phyloP scores from a whole-genome alignment of 2,113 vertebrate species.

The Microcebus tavaratra region DNA sequence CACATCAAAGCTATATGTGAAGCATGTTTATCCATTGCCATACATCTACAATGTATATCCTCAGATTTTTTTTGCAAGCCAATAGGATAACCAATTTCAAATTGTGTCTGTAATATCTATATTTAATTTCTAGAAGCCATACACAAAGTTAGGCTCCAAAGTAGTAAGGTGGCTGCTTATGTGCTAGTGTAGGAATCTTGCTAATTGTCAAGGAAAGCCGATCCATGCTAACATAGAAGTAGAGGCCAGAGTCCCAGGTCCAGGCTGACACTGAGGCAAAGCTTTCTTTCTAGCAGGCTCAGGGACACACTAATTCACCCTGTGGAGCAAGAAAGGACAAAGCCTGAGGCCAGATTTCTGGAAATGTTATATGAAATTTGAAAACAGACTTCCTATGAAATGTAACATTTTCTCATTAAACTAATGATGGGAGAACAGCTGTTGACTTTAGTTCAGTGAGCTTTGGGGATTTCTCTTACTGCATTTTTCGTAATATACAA shows the following conservation, averaged over 20 bases:
- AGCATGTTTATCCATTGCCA: not conserved
- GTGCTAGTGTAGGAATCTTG: not conserved
- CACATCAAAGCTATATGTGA: not conserved
- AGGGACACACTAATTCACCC: not conserved
- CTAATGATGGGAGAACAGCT: slow-evolving; percentile 70
- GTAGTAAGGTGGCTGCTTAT: not conserved
- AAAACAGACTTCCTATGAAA: slow-evolving; percentile 69
- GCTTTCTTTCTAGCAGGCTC: not conserved
- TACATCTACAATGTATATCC: not conserved
- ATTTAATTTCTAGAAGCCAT: not conserved
- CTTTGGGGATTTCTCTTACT: not conserved
- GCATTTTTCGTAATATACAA: slow-evolving; percentile 43
- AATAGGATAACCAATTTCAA: not conserved
- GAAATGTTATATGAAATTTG: slow-evolving; percentile 59
- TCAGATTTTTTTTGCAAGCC: not conserved
- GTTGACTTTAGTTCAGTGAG: slow-evolving; percentile 41
- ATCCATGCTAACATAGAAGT: not conserved
- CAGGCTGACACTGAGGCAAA: fast-evolving
- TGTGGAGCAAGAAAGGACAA: not conserved
- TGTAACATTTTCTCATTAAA: slow-evolving; percentile 74
- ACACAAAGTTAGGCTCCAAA: not conserved
- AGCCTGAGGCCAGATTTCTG: slow-evolving; percentile 45
- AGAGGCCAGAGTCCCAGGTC: too few species aligned
- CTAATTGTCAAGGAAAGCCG: not conserved
- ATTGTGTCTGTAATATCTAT: not conserved